A percentile compares a stretch with the other conserved stretches of the same genome.
Conservation (phyloP, 2,113 vertebrate species). For the Spilogale gracilis region DNA sequence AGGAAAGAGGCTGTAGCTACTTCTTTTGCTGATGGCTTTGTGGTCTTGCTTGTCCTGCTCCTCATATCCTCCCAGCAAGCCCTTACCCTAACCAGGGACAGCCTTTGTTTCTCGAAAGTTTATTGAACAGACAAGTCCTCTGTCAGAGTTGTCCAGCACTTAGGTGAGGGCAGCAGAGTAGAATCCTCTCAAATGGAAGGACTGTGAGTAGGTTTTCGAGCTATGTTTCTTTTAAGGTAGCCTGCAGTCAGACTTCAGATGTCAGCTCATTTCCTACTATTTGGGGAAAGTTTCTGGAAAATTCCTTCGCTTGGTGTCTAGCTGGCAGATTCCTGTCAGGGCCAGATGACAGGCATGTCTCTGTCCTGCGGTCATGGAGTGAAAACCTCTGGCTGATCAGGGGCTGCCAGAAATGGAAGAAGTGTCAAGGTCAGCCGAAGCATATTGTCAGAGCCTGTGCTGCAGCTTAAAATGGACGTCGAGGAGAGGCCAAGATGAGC, state of each 20-base stretch:
- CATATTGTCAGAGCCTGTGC: neutral
- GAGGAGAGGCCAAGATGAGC: neutral
- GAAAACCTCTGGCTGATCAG: neutral
- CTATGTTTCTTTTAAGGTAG: neutral
- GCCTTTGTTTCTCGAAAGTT: neutral
- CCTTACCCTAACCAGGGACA: neutral
- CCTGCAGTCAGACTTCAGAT: neutral
- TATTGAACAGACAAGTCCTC: neutral
- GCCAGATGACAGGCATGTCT: neutral
- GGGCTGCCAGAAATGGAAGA: neutral
- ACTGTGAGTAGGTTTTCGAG: neutral
- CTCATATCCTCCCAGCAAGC: neutral
- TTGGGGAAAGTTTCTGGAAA: slow-evolving; percentile 4
- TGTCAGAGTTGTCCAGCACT: neutral
- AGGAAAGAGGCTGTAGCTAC: neutral
- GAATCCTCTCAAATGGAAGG: neutral
- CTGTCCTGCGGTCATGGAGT: neutral
- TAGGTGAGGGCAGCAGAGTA: neutral
- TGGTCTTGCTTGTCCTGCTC: neutral
- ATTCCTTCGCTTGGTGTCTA: neutral
- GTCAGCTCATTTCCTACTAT: neutral
- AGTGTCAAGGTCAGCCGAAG: neutral
- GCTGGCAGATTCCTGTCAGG: neutral
- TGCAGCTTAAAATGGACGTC: neutral
- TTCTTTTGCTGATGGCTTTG: neutral